Base-by-base conservation (phyloP, 1,140 invertebrate genomes). In the Eufriesea mexicana region DNA sequence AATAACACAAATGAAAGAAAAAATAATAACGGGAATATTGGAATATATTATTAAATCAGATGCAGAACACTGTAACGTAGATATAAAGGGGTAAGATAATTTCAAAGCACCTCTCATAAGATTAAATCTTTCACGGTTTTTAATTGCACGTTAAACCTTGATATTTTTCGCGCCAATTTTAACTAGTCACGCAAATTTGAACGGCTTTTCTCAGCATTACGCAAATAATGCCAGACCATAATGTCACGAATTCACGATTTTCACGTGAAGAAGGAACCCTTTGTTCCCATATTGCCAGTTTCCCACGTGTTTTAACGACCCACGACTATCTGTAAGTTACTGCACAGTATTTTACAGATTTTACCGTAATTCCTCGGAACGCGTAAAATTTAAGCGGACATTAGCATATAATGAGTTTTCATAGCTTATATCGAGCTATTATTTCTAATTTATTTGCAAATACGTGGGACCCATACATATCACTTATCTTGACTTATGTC, bases 391-490 rank as follows among this genome's bases (percentile, higher is more conserved):
- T 42, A 67, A 67, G 20, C 64, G 64, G 42, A 23, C 18, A 67
- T 67, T 67, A 42, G 64, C 64, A 42, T 67, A 67, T 42, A 62
- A 62, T 62, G 64, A 42, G 20, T 67, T 42, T 42, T 45, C 35
- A 14, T 20, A 67, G 28, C 35, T 42, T 42, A 42, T 42, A 42
- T 42, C 35, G 35, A 67, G 35, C 35, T 14, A 67, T 42, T 42
- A 14, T 42, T 42, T n/a, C 35, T 42, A 67, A 64, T 67, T 42
- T 67, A 67, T 42, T 67, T 42, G 10, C 35, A 67, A 42, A n/a
- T 42, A 45, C 0, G 5, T 23, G 20, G 28, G 42, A 14, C 23
- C 5, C 8, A 18, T 28, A 18, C 16, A 16, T 62, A 62, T 35
- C 14, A 18, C 4, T 20, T 20, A 35, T 28, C 25, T 62, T 9